A percentile compares a stretch with the other conserved stretches of the same genome.
Evolutionary conservation across 2,888 invertebrate genomes (phyloP).

Genomic region (Hesperia comma): DNA sequence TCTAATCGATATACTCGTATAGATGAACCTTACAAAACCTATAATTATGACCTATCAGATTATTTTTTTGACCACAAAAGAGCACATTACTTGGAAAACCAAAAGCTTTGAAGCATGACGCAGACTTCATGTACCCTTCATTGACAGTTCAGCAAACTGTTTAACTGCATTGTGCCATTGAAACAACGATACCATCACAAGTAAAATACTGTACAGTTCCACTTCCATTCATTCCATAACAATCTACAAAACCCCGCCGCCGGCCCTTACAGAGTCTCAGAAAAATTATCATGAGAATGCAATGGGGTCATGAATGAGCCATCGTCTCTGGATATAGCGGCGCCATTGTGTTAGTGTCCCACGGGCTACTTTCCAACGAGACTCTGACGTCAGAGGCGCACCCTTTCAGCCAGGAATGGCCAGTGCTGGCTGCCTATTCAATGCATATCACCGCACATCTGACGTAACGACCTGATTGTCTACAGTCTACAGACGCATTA

Average conservation of each 20-base stretch:
- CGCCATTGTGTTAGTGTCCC: slow-evolving; percentile 31
- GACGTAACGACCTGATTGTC: slow-evolving; percentile 37
- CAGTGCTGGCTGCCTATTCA: slow-evolving; percentile 34
- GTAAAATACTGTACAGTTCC: background rate
- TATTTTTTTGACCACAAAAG: too few species aligned
- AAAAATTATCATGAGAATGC: slow-evolving; percentile 36
- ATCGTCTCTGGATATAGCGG: slow-evolving; percentile 30
- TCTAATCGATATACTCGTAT: too few species aligned
- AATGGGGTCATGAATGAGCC: slow-evolving; percentile 30
- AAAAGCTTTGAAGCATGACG: too few species aligned
- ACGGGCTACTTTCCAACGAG: slow-evolving; percentile 37
- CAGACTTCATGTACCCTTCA: background rate
- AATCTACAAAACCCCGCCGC: slow-evolving; percentile 28
- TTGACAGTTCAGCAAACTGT: background rate
- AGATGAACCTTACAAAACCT: too few species aligned
- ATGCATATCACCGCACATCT: slow-evolving; percentile 38
- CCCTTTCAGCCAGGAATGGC: slow-evolving; percentile 29
- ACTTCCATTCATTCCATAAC: slow-evolving; percentile 24
- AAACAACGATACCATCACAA: slow-evolving; percentile 12
- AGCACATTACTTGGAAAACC: too few species aligned
- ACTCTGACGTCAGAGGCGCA: slow-evolving; percentile 34
- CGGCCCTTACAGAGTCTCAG: slow-evolving; percentile 18
- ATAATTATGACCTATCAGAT: too few species aligned
- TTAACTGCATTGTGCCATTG: slow-evolving; percentile 9
- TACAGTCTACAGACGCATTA: slow-evolving; percentile 15